phyloP scores from a whole-genome alignment of 35 echinoderm and acorn worm genomes.

The Strongylocentrotus purpuratus region DNA sequence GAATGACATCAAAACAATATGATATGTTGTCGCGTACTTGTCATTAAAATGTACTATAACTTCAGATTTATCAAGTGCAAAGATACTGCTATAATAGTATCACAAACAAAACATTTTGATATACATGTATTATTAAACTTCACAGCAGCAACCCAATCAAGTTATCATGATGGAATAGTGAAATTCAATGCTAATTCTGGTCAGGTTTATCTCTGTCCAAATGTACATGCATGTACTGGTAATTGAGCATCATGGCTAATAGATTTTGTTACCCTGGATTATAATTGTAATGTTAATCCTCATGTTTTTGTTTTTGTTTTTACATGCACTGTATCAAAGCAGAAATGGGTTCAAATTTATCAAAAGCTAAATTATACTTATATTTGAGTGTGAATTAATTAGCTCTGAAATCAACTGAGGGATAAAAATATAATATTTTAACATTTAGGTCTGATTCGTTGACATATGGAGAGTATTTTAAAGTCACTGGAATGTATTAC shows the following conservation, averaged over 20 bases:
- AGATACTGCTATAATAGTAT: not conserved
- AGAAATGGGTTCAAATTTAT: not conserved
- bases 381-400: not conserved
- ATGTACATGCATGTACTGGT: not conserved
- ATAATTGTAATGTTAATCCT: not conserved
- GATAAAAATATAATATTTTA: not conserved
- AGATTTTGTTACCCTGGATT: not conserved
- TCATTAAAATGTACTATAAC: not conserved
- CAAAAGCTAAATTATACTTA: not conserved
- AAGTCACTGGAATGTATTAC: not conserved
- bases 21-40: not conserved
- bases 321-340: not conserved
- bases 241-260: not conserved
- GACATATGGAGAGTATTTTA: not conserved
- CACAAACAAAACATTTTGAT: not conserved
- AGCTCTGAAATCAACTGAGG: not conserved
- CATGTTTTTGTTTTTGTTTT: not conserved
- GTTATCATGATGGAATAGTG: not conserved
- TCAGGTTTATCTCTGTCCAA: not conserved
- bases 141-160: not conserved
- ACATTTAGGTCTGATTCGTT: not conserved
- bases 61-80: constrained; percentile 2
- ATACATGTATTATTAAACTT: constrained; percentile 14
- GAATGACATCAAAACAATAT: not conserved
- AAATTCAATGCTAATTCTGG: not conserved